These are phyloP conservation scores for Nasonovia ribisnigri DNA, from an alignment of 2,888 invertebrate species.

Conservation along the genomic window DNA sequence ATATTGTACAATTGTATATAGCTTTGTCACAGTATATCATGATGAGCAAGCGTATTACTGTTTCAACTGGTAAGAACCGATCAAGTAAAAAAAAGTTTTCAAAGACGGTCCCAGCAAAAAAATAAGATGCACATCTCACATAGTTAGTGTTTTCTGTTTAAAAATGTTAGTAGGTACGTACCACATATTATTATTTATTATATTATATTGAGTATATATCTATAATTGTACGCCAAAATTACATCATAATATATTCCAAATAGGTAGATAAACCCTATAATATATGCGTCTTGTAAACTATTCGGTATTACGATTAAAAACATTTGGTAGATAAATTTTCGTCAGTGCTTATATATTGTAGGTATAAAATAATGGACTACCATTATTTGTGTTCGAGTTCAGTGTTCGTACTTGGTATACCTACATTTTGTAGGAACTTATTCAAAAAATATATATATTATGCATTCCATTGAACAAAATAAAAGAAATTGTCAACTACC, in stretches of 20 bases:
- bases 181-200: not conserved
- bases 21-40: not conserved
- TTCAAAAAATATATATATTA: not conserved
- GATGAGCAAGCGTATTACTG: not conserved
- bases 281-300: not conserved
- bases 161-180: not conserved
- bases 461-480: not conserved
- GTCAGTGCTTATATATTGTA: not conserved
- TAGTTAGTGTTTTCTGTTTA: not conserved
- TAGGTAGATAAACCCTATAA: not conserved
- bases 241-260: not conserved
- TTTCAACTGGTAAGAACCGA: not conserved
- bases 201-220: not conserved
- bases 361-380: not conserved
- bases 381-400: not conserved
- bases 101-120: not conserved
- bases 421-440: not conserved
- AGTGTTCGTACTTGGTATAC: not conserved
- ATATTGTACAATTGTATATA: not conserved
- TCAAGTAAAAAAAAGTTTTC: not conserved
- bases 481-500: not conserved
- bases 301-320: not conserved
- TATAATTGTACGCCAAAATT: not conserved
- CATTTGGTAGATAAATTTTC: not conserved
- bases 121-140: not conserved